Evolutionary conservation across 2,113 vertebrate genomes (phyloP).

Genomic region (Rousettus leschenaultii): DNA sequence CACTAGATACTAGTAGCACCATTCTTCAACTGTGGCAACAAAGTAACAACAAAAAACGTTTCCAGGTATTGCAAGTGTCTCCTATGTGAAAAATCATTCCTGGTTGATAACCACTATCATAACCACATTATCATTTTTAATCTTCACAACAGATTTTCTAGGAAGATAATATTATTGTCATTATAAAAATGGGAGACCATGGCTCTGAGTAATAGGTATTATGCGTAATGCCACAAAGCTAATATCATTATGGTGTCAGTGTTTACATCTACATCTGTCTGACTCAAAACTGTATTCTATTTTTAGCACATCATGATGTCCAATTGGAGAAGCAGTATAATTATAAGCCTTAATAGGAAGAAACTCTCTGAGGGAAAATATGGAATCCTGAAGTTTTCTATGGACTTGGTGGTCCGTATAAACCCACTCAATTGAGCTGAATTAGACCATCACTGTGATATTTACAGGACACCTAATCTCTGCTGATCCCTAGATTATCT

Average conservation of each 20-base stretch:
- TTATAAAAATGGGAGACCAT: not conserved
- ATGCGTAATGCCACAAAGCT: not conserved
- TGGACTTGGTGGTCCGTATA: not conserved
- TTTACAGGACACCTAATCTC: not conserved
- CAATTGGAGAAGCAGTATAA: not conserved
- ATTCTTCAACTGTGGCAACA: not conserved
- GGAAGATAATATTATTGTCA: not conserved
- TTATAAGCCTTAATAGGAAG: not conserved
- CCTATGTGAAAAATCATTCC: not conserved
- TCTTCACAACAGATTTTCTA: not conserved
- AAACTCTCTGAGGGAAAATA: not conserved
- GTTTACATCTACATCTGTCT: conserved; percentile 5
- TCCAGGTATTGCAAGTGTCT: not conserved
- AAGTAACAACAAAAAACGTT: not conserved
- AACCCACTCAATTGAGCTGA: not conserved
- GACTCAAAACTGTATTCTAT: not conserved
- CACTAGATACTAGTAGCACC: not conserved
- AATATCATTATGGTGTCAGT: not conserved
- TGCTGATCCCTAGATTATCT: not conserved
- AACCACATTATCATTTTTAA: not conserved
- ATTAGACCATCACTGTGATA: not conserved
- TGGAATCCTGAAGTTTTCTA: not conserved
- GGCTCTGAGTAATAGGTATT: not conserved
- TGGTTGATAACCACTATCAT: not conserved
- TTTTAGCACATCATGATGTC: not conserved